Evolutionary conservation across 2,797 vertebrate genomes (phyloP), one percentile per base, ranked within the genome.

Genomic region (Poeciliopsis presidionis): DNA sequence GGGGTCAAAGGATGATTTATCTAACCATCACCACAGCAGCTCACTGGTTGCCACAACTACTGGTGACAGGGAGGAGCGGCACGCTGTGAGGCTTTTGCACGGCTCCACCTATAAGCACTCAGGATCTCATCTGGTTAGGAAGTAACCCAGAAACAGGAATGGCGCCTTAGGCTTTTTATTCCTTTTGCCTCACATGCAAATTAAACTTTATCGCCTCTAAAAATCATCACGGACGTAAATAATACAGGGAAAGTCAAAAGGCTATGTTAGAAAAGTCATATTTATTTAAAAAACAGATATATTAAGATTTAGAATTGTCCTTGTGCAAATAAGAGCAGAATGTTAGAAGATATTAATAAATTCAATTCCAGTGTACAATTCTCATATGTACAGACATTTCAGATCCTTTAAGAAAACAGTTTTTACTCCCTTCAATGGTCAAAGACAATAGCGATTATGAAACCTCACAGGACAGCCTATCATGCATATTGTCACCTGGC

Each of bases 211-310:
- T n/a, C 55, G 28, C n/a, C 71, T 45, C 51, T 51, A 55, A 61
- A 61, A 74, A 30, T 11, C 28, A 45, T 43, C 39, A 6, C 11
- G 13, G 13, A 33, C 4, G 14, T 46, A 53, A 73, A 73, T n/a
- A 43, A 43, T 0, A 12, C 65, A 13, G 39, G 16, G 11, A 71
- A 63, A 70, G 69, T 72, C 12, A 59, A 0, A 0, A 63, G 28
- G 5, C 76, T 59, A 78, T 72, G n/a, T 80, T 87, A 63, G 59
- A 91, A 88, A 90, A 78, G 80, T 77, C 57, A 59, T 45, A 82
- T 93, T 92, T 91, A 93, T 92, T 90, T 85, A 91, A 85, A 88
- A 94, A 93, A 91, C 41, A 82, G 47, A 89, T 89, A 89, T 87
- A 89, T 91, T 93, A 87, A 72, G 84, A 87, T 61, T 86, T 89